phyloP scores from a whole-genome alignment of 2,113 vertebrate species.

The Otocyon megalotis region DNA sequence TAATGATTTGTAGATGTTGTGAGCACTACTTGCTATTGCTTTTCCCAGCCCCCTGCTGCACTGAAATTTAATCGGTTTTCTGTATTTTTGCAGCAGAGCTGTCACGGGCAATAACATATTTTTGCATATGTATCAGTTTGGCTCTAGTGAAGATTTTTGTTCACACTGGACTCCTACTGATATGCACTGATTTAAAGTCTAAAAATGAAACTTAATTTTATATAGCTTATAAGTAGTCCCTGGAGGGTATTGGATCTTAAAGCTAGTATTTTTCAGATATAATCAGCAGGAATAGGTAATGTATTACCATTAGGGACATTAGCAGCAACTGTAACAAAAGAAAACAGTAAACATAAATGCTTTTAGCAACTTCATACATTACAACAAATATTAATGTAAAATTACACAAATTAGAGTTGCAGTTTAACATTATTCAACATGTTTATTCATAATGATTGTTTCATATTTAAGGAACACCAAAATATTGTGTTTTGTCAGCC shows the following conservation, averaged over 20 bases:
- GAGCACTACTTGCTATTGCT: conserved; percentile 59
- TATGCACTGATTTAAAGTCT: conserved; percentile 86
- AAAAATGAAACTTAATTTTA: conserved; percentile 89
- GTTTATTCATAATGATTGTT: conserved; percentile 88
- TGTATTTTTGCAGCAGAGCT: conserved; percentile 80
- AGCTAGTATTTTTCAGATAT: conserved; percentile 88
- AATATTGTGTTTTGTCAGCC: conserved; percentile 90
- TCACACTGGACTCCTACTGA: conserved; percentile 83
- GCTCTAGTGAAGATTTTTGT: conserved; percentile 80
- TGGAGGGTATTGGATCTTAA: conserved; percentile 83
- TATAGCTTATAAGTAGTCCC: conserved; percentile 86
- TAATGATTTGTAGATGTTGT: conserved; percentile 75
- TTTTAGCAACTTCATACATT: conserved; percentile 81
- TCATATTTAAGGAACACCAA: conserved; percentile 89
- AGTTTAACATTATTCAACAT: conserved; percentile 80
- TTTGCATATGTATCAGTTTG: conserved; percentile 85
- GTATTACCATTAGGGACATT: conserved; percentile 85
- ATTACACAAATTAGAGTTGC: conserved; percentile 81
- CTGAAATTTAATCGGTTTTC: conserved; percentile 72
- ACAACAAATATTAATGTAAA: conserved; percentile 82
- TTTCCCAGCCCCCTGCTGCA: conserved; percentile 69
- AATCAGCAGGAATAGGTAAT: conserved; percentile 87
- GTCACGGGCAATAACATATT: conserved; percentile 79
- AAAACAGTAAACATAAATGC: conserved; percentile 72
- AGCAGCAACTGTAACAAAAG: conserved; percentile 82